Evolutionary conservation across 53 echinoderm and acorn worm genomes (phyloP), one percentile per base, ranked within the genome.

Genomic region (Luidia sarsii): DNA sequence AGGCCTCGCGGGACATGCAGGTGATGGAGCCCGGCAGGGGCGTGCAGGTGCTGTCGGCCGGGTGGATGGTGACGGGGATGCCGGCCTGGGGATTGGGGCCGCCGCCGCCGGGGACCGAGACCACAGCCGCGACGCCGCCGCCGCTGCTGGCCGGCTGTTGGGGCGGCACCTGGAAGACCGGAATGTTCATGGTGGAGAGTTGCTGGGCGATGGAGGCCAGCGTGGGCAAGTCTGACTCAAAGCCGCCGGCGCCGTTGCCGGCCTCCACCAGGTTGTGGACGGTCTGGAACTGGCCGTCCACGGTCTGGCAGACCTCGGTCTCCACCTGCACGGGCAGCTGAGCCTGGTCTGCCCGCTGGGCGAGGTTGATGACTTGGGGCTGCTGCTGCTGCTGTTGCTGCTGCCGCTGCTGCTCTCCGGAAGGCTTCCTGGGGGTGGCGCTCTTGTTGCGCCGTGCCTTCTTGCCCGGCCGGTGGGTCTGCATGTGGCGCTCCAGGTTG

Each of bases 181-280:
- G 77, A 9, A 77, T 77, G 61, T 77, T 77, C 77, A 77, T 77
- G 41, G 61, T 77, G 18, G 77, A 77, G 28, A 77, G 77, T 39
- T 77, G 77, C 39, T 77, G 77, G 2, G 77, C 77, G 20, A 77
- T 77, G 77, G 77, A 77, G 16, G 77, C 77, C 8, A 77, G 43
- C 3, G 77, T 77, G 5, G 77, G 77, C 6, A 77, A 61, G 39
- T 77, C 77, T 0, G 77, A 77, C 48, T 77, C 77, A 18, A 77
- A 77, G 30, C 77, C 77, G 6, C 41, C 41, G n/a, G 45, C 61
- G n/a, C n/a, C n/a, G 23, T 22, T 57, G n/a, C 60, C 61, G 29
- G 60, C 57, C n/a, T n/a, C n/a, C 18, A 61, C 62, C n/a, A 77
- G 45, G 55, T 61, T 77, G 11, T 77, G 77, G 61, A 74, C 74